Evolutionary conservation across 2,888 invertebrate species (phyloP), one percentile per base, ranked within the genome.

Genomic region (Pocota personata): DNA sequence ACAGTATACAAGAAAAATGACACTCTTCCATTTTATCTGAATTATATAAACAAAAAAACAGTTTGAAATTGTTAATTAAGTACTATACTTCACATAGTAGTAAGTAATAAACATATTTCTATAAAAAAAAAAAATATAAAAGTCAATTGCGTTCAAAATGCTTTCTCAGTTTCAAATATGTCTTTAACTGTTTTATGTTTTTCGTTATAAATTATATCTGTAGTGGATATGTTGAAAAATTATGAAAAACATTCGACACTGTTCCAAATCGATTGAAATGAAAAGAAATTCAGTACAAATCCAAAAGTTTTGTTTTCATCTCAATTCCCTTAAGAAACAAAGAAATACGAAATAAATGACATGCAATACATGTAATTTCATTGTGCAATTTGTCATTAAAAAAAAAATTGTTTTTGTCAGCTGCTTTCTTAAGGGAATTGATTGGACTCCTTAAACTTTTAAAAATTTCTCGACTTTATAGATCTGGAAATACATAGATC

Each of bases 1-100:
- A 46, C 3, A 57, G n/a, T n/a, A n/a, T n/a, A n/a, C n/a, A 32
- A 10, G 21, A 43, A 60, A 67, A 72, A 83, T 67, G 60, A 83
- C 58, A 69, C 37, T 57, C 72, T 46, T 32, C 62, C 19, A 14
- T 7, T 40, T 14, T 10, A 75, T 55, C 43, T 64, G 64, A 75
- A 75, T 57, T 75, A 24, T 27, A 58, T n/a, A 67, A 27, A 50
- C 2, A 27, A 16, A 52, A 8, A 52, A 32, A 32, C 12, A 8
- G 14, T 30, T 7, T 55, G 30, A 30, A 55, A 30, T 55, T 55
- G n/a, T 55, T 14, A 30, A 52, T 37, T 37, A 10, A 32, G 8
- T 32, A 7, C 32, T 6, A 40, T 6, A 1, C 43, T 43, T 19
- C 6, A 43, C 43, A 43, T 32, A 32, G 19, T 21, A 21, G 52